phyloP scores from a whole-genome alignment of 2,797 vertebrate species.

The Fundulus diaphanus region DNA sequence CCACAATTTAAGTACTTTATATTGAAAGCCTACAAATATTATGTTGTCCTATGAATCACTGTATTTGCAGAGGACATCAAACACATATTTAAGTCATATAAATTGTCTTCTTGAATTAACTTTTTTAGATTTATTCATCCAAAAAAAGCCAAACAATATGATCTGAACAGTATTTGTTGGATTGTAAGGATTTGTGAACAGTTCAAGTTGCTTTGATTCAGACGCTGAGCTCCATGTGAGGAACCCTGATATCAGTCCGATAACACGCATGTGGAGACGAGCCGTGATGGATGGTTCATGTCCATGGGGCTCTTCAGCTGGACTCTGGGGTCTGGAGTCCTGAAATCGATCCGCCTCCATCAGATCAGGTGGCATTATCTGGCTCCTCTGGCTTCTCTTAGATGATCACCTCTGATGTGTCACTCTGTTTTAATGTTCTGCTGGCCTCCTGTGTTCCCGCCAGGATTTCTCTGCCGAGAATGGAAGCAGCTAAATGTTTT shows the following conservation, averaged over 20 bases:
- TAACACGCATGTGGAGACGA: neutral
- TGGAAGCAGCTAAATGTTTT: neutral
- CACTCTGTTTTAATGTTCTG: conserved; percentile 29
- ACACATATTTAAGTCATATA: neutral
- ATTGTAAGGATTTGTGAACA: neutral
- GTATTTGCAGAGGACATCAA: neutral
- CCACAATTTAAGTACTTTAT: too few relatives aligned
- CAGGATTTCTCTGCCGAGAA: conserved; percentile 23
- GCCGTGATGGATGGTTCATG: conserved; percentile 51
- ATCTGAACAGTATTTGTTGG: neutral
- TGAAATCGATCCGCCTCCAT: conserved; percentile 65
- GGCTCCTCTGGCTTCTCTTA: conserved; percentile 52
- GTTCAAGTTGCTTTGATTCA: neutral
- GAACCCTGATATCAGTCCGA: neutral
- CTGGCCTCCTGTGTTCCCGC: conserved; percentile 19
- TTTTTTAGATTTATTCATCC: neutral
- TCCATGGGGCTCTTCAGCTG: conserved; percentile 39
- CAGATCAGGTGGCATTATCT: conserved; percentile 59
- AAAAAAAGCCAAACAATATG: neutral
- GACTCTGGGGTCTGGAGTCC: conserved; percentile 53
- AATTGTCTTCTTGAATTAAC: neutral
- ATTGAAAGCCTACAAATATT: too few relatives aligned
- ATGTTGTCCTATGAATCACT: neutral
- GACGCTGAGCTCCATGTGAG: neutral
- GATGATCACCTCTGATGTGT: conserved; percentile 51